Evolutionary conservation across 2,797 vertebrate species (phyloP), one percentile per base, ranked within the genome.

Genomic region (Sebastes steindachneri): DNA sequence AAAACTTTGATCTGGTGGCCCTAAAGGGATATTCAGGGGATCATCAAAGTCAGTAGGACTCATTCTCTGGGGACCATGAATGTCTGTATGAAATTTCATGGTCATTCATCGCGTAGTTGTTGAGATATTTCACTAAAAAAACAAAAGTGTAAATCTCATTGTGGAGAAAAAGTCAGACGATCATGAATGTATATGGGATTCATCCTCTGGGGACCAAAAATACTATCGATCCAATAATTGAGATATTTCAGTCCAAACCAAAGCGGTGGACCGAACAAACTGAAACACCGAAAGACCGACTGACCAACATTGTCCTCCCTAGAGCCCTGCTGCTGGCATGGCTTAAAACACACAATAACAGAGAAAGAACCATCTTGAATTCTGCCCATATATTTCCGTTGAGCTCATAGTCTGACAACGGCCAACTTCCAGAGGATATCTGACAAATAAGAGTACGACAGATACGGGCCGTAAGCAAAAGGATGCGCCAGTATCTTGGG

Each of bases 371-470:
- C 17, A 11, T 75, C 11, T 17, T 15, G 1, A 53, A 26, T 59
- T 76, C 10, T 29, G 14, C 2, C 3, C n/a, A 23, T 75, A 45
- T 11, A 41, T 59, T 45, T 41, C 17, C 26, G 1, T 64, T 78
- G 33, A 65, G 68, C 67, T 88, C 79, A 84, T 63, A 48, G 68
- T 75, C 69, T 55, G 64, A 65, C 62, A 33, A 59, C 37, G 59
- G 59, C 53, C n/a, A 81, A 77, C 73, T 76, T 23, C 54, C 41
- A 77, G 26, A 74, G 48, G 62, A 53, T 23, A 68, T 68, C 69
- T 63, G 51, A 77, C 14, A 26, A 75, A 65, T 31, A 83, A 64
- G 41, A 77, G 62, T 28, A 73, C 41, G 35, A 45, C 9, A 66
- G 63, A 74, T 78, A 53, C 26, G 21, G 58, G 54, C 63, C 28